Conservation (phyloP, 2,888 invertebrate species). For the Pyrgus malvae region DNA sequence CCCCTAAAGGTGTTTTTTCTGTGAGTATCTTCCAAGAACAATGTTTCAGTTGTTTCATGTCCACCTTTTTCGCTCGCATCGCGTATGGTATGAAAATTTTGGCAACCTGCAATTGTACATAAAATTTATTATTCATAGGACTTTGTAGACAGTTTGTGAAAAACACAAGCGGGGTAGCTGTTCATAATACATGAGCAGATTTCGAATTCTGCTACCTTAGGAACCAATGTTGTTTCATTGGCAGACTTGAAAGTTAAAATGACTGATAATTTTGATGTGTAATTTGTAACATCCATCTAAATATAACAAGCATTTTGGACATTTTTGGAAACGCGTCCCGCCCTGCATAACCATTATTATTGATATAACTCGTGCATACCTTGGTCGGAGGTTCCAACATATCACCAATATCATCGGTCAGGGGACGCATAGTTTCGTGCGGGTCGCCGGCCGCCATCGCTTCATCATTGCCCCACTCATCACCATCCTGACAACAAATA, state of each 20-base stretch:
- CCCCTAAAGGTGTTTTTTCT: constrained; percentile 51
- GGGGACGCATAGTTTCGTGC: constrained; percentile 57
- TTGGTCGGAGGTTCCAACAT: constrained; percentile 86
- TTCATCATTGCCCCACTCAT: constrained; percentile 71
- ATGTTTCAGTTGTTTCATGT: constrained; percentile 92
- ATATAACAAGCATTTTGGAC: no score
- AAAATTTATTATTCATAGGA: neutral
- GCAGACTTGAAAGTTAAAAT: no score
- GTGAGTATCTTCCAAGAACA: constrained; percentile 86
- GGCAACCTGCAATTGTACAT: constrained; percentile 76
- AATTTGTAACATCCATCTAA: no score
- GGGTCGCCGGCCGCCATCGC: constrained; percentile 57
- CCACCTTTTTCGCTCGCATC: constrained; percentile 91
- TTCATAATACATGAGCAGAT: no score
- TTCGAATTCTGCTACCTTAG: no score
- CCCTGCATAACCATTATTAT: no score
- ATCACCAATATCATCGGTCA: constrained; percentile 69
- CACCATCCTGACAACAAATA: constrained; percentile 73
- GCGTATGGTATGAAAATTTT: constrained; percentile 90
- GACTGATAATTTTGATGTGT: no score
- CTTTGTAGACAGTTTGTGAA: no score
- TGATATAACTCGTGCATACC: no score
- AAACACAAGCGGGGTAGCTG: no score
- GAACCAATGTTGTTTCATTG: no score
- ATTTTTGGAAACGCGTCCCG: no score